These are phyloP conservation scores for Propithecus deckenii DNA, from an alignment of 2,797 vertebrate species.

Conservation along the genomic window DNA sequence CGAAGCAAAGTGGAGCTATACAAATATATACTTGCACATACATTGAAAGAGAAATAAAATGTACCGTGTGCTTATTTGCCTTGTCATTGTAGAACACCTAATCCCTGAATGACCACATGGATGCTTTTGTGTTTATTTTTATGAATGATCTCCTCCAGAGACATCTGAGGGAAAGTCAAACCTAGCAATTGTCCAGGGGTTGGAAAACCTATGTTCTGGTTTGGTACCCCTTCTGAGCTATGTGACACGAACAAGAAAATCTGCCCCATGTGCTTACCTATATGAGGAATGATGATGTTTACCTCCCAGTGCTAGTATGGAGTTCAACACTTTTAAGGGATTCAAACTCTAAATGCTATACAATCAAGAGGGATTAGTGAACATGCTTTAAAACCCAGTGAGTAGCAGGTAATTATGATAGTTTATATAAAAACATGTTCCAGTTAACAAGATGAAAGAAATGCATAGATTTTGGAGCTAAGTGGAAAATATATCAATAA, in stretches of 20 bases:
- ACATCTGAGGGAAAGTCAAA: neutral
- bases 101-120: neutral
- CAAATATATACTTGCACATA: neutral
- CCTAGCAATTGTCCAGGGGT: neutral
- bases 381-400: neutral
- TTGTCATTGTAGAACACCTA: neutral
- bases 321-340: neutral
- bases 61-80: neutral
- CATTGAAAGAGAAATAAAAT: neutral
- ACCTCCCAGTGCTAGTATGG: neutral
- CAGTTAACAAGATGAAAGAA: slow-evolving; percentile 36
- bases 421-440: slow-evolving; percentile 34
- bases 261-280: neutral
- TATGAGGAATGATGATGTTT: neutral
- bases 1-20: neutral
- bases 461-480: neutral
- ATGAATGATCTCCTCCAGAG: neutral
- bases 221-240: neutral
- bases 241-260: neutral
- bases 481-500: neutral
- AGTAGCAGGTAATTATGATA: slow-evolving; percentile 10
- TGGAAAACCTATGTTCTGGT: neutral
- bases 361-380: slow-evolving; percentile 11
- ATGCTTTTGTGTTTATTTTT: neutral
- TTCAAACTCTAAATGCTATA: slow-evolving; percentile 8